Conservation (phyloP, 2,113 vertebrate species). For the Rhinopomastus cyanomelas region DNA sequence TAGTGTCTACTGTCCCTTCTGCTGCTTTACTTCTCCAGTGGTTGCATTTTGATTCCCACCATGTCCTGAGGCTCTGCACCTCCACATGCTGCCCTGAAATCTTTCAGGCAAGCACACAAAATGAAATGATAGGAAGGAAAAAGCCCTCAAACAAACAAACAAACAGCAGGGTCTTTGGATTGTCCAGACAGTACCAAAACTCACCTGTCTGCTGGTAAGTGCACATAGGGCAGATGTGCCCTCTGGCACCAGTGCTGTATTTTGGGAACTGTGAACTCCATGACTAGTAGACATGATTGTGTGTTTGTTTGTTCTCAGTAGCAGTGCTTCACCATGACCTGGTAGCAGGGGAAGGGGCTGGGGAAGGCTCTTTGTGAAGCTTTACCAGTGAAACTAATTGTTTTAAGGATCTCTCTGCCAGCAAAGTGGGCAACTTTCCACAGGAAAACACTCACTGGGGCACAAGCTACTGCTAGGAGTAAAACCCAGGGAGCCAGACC, state of each 20-base stretch:
- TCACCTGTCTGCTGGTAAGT: neutral
- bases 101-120: neutral
- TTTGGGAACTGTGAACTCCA: neutral
- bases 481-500: neutral
- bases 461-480: neutral
- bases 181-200: neutral
- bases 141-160: neutral
- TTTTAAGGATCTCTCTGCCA: neutral
- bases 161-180: neutral
- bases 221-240: neutral
- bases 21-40: neutral
- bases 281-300: neutral
- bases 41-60: neutral
- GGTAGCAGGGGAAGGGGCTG: neutral
- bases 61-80: neutral
- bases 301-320: neutral
- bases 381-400: neutral
- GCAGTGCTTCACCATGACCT: neutral
- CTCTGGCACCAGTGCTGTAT: neutral
- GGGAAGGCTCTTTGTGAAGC: neutral
- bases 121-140: neutral
- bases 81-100: neutral
- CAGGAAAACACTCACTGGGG: neutral
- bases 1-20: neutral
- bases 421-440: neutral